phyloP scores from a whole-genome alignment of 2,113 vertebrate species.

The Antechinus stuartii region DNA sequence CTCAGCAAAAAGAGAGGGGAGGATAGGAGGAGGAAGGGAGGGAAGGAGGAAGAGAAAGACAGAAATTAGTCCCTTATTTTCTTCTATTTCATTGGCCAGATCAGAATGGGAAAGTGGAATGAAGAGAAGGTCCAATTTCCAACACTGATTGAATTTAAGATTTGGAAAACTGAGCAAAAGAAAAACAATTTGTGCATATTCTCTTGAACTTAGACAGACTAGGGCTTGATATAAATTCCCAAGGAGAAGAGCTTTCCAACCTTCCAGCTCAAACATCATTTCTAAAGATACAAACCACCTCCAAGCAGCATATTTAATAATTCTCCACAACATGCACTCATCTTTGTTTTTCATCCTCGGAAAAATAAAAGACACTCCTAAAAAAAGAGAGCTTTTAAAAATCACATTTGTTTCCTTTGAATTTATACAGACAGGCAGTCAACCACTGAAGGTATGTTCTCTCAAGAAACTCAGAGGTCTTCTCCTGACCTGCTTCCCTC shows the following conservation, averaged over 20 bases:
- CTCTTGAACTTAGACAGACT: neutral
- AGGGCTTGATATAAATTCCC: neutral
- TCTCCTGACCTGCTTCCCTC: neutral
- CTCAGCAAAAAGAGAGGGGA: too few relatives aligned
- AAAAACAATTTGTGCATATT: neutral
- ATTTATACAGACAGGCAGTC: neutral
- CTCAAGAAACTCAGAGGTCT: neutral
- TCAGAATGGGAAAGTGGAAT: neutral
- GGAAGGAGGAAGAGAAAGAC: neutral
- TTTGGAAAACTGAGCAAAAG: neutral
- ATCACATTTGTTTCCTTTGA: neutral
- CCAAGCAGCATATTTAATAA: neutral
- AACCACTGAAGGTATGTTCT: neutral
- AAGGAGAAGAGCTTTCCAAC: neutral
- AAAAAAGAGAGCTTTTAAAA: neutral
- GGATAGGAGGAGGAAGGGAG: too few relatives aligned
- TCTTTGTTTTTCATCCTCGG: conserved; percentile 2
- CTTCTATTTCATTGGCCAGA: neutral
- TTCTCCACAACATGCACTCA: neutral
- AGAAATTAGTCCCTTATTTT: neutral
- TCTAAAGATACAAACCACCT: neutral
- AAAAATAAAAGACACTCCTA: neutral
- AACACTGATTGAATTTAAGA: neutral
- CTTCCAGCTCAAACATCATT: neutral
- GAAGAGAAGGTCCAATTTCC: neutral